A percentile compares a stretch with the other conserved stretches of the same genome.
Evolutionary conservation across 2,888 invertebrate species (phyloP).

Genomic region (Trichopria drosophilae): DNA sequence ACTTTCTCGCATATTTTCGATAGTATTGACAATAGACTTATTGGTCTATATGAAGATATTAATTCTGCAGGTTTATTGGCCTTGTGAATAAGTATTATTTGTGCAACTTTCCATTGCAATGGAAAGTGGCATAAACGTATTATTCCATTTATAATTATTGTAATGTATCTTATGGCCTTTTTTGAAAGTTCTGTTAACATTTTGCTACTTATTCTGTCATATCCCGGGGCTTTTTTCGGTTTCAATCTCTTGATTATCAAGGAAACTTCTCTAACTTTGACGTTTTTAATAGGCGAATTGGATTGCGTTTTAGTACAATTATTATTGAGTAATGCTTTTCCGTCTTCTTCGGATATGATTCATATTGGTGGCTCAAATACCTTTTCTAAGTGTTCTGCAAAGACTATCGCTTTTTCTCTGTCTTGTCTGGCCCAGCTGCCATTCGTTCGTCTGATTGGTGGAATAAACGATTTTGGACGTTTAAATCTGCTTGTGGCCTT

Average conservation of each 20-base stretch:
- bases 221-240: constrained; percentile 35
- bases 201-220: constrained; percentile 38
- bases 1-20: constrained; percentile 40
- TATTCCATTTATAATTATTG: constrained; percentile 38
- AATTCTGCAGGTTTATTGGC: constrained; percentile 33
- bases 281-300: constrained; percentile 1
- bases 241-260: constrained; percentile 10
- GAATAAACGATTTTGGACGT: constrained; percentile 17
- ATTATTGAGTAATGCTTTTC: constrained; percentile 2
- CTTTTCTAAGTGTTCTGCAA: constrained; percentile 31
- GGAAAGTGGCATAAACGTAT: constrained; percentile 37
- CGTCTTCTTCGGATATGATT: constrained; percentile 11
- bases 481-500: constrained; percentile 35
- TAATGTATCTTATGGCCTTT: constrained; percentile 35
- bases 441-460: constrained; percentile 29
- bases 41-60: too few species aligned
- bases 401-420: constrained; percentile 33
- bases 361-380: constrained; percentile 36
- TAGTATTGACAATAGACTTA: constrained; percentile 35
- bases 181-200: constrained; percentile 37
- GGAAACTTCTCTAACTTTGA: neutral
- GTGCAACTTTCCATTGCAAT: constrained; percentile 37
- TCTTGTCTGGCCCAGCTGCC: constrained; percentile 33
- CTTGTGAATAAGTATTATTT: constrained; percentile 34
- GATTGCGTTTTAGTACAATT: neutral